phyloP scores from a whole-genome alignment of 2,888 invertebrate species.

The Tubiluchus corallicola region DNA sequence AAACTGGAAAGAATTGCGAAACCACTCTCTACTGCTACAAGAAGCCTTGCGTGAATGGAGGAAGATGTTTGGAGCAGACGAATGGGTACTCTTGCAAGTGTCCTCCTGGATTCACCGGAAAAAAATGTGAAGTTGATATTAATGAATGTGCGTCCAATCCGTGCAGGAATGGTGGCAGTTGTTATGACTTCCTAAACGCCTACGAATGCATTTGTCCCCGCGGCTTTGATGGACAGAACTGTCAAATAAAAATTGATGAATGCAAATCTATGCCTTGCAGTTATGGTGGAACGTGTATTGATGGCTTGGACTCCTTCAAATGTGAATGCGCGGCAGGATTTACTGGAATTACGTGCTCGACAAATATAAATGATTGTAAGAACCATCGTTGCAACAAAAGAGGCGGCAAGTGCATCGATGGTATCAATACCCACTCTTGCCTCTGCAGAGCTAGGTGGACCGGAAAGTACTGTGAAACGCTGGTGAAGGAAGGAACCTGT shows the following conservation, averaged over 20 bases:
- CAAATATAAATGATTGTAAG: too few species aligned
- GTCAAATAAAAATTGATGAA: slow-evolving; percentile 55
- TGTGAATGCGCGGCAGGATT: slow-evolving; percentile 69
- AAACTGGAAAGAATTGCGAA: slow-evolving; percentile 74
- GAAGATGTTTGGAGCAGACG: too few species aligned
- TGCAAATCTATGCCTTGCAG: slow-evolving; percentile 58
- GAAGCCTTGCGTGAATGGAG: too few species aligned
- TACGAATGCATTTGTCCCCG: slow-evolving; percentile 77
- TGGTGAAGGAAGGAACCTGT: too few species aligned
- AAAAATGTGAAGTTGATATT: too few species aligned
- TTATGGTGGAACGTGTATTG: slow-evolving; percentile 68
- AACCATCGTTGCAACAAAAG: too few species aligned
- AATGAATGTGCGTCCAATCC: too few species aligned
- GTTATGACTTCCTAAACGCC: slow-evolving; percentile 60
- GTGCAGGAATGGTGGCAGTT: slow-evolving; percentile 77
- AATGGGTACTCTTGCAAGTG: slow-evolving; percentile 82
- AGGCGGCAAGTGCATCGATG: too few species aligned
- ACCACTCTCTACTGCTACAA: background rate
- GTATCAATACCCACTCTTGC: too few species aligned
- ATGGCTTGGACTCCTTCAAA: slow-evolving; percentile 66
- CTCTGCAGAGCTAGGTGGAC: too few species aligned
- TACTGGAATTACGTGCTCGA: too few species aligned
- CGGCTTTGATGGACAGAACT: slow-evolving; percentile 64
- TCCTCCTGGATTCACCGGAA: slow-evolving; percentile 57
- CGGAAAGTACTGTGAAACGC: too few species aligned